Base-by-base conservation (phyloP, 2,797 vertebrate species). In the Ctenopoma multispine region DNA sequence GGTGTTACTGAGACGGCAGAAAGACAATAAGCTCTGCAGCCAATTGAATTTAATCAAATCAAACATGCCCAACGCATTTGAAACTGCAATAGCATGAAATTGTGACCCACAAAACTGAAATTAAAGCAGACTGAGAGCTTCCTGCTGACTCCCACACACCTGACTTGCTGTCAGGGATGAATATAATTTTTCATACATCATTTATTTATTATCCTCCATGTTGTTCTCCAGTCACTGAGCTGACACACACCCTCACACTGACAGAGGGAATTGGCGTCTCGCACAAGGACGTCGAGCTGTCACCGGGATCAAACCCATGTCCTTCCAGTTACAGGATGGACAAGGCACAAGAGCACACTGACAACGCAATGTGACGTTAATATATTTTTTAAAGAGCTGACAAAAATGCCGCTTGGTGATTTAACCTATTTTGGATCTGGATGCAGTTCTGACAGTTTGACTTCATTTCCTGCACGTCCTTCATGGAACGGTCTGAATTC, bases 181-280 rank as follows among this genome's bases (percentile, higher is more conserved):
- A 88, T 79, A 70, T 63, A 68, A 77, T 75, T 83, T 59, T 70
- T 77, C 67, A 77, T 69, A 63, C 72, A 75, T 83, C 82, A 77
- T 83, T 86, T 82, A 86, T 86, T 83, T 79, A 81, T 80, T 13
- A 70, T 75, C 63, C 64, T 54, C 70, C 68, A 13, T 56, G 75
- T 83, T 79, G 78, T 66, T 80, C 66, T 24, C 34, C 81, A 61
- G 74, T 62, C 53, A 79, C 11, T 36, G 50, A 79, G 82, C 78
- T 63, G 73, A 85, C 81, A 78, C 53, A 17, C 67, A 75, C 68
- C 13, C 69, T 41, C 60, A 50, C 67, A 10, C 44, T 27, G 75
- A 73, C 70, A 36, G 61, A 67, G 60, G 46, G 56, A 62, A 55
- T 61, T 21, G 15, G 55, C 36, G 15, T 58, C 70, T 50, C 7